Percentiles rank a stretch among this genome's conserved stretches.
These are phyloP conservation scores for Cliona cf. orientalis DNA, from an alignment of 37 sponge, comb jelly and placozoan species.

Conservation along the genomic window DNA sequence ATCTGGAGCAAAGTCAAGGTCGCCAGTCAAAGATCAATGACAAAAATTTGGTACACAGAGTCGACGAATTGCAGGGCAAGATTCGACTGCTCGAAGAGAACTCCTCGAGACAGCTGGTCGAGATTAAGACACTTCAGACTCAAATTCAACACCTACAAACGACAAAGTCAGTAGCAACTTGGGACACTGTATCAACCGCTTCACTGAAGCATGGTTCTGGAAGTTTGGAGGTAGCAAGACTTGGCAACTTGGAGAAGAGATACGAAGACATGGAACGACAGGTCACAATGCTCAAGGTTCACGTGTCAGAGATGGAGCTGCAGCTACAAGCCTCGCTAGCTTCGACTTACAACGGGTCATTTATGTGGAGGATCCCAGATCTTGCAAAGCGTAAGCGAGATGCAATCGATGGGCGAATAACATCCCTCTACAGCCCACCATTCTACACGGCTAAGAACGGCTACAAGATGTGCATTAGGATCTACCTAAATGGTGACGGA, in stretches of 20 bases:
- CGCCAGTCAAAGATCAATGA: background rate
- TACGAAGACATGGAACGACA: constrained; percentile 50
- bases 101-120: background rate
- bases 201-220: no score
- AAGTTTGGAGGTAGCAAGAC: no score
- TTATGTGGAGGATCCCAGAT: constrained; percentile 87
- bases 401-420: constrained; percentile 69
- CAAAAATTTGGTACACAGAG: background rate
- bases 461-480: constrained; percentile 91
- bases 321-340: constrained; percentile 85
- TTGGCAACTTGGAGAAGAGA: constrained; percentile 51
- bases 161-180: no score
- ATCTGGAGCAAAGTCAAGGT: background rate
- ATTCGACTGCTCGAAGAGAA: background rate
- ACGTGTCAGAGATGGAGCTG: constrained; percentile 79
- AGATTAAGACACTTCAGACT: background rate
- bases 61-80: background rate
- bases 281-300: constrained; percentile 40
- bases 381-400: constrained; percentile 69
- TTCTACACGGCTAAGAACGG: constrained; percentile 85
- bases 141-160: background rate
- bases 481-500: constrained; percentile 90
- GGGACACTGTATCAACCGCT: no score
- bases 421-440: constrained; percentile 87
- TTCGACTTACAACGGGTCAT: constrained; percentile 77